Conservation (phyloP, 1,140 invertebrate genomes). For the Drosophila athabasca region DNA sequence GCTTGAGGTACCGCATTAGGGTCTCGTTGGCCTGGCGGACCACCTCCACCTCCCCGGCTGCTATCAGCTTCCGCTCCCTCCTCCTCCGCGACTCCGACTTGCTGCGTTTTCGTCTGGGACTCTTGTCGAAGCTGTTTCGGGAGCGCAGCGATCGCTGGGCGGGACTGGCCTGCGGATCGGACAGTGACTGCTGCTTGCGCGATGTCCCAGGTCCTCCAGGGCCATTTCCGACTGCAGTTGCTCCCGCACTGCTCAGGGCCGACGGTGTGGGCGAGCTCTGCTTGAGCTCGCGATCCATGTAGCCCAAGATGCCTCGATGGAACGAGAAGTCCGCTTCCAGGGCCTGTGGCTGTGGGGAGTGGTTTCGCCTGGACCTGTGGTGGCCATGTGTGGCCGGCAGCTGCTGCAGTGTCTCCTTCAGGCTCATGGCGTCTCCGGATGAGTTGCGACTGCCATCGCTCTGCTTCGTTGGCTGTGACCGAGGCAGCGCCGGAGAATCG, state of each 20-base stretch:
- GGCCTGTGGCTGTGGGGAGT: slow-evolving; percentile 67
- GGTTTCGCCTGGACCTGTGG: slow-evolving; percentile 60
- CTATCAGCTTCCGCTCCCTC: slow-evolving; percentile 79
- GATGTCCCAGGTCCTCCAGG: slow-evolving; percentile 42
- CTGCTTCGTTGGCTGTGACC: slow-evolving; percentile 56
- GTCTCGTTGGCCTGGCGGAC: slow-evolving; percentile 81
- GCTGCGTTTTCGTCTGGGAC: slow-evolving; percentile 83
- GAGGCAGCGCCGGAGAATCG: slow-evolving; percentile 15
- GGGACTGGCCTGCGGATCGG: slow-evolving; percentile 83
- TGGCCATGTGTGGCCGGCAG: slow-evolving; percentile 72
- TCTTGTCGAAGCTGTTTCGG: slow-evolving; percentile 80
- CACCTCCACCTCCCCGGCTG: slow-evolving; percentile 83
- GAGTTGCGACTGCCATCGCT: slow-evolving; percentile 79
- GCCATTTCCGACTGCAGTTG: slow-evolving; percentile 19
- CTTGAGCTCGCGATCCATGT: slow-evolving; percentile 81
- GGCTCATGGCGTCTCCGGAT: slow-evolving; percentile 76
- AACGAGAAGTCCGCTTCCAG: slow-evolving; percentile 70
- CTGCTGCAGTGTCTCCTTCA: slow-evolving; percentile 77
- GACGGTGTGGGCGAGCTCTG: slow-evolving; percentile 75
- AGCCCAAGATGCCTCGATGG: slow-evolving; percentile 78
- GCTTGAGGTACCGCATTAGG: slow-evolving; percentile 82
- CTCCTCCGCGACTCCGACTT: slow-evolving; percentile 81
- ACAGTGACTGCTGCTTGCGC: slow-evolving; percentile 77
- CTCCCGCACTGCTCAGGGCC: slow-evolving; percentile 48
- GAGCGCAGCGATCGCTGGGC: slow-evolving; percentile 80